A percentile compares a stretch with the other conserved stretches of the same genome.
Conservation (phyloP, 2,797 vertebrate genomes). For the Clarias platycephalus region DNA sequence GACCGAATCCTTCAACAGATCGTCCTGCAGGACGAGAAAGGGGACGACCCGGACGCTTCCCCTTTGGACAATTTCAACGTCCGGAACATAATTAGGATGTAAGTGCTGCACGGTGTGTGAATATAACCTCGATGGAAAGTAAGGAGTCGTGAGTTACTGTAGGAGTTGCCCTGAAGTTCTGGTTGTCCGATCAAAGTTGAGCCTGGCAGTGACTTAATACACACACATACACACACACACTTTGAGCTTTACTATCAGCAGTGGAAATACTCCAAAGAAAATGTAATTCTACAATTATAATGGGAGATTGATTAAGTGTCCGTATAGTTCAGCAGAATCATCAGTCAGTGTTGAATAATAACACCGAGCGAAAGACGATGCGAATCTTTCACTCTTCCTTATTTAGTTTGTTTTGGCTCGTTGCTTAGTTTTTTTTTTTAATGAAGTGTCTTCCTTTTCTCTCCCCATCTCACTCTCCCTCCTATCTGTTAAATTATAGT, state of each 20-base stretch:
- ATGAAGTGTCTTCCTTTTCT: not conserved
- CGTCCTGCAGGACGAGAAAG: constrained; percentile 92
- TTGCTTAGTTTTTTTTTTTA: not conserved
- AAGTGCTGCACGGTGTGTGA: constrained; percentile 63
- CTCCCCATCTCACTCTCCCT: constrained; percentile 11
- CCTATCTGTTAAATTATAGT: constrained; percentile 9
- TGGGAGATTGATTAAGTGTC: too few species aligned
- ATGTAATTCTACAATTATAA: not conserved
- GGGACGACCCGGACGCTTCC: constrained; percentile 87
- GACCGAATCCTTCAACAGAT: constrained; percentile 96
- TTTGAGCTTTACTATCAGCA: not conserved
- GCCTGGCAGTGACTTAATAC: constrained; percentile 20
- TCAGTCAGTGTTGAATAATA: not conserved
- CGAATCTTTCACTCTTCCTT: not conserved
- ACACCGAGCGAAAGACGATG: not conserved
- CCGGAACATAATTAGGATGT: constrained; percentile 96
- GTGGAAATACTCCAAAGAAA: not conserved
- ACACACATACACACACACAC: constrained; percentile 29
- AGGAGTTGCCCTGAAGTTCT: constrained; percentile 46
- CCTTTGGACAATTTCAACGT: constrained; percentile 96
- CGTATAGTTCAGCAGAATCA: not conserved
- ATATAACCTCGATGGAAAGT: not conserved
- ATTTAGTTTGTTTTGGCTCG: not conserved
- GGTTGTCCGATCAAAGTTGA: constrained; percentile 51
- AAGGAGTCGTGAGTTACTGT: constrained; percentile 41